phyloP scores from a whole-genome alignment of 2,888 invertebrate species.

The Digitonthophagus gazella region DNA sequence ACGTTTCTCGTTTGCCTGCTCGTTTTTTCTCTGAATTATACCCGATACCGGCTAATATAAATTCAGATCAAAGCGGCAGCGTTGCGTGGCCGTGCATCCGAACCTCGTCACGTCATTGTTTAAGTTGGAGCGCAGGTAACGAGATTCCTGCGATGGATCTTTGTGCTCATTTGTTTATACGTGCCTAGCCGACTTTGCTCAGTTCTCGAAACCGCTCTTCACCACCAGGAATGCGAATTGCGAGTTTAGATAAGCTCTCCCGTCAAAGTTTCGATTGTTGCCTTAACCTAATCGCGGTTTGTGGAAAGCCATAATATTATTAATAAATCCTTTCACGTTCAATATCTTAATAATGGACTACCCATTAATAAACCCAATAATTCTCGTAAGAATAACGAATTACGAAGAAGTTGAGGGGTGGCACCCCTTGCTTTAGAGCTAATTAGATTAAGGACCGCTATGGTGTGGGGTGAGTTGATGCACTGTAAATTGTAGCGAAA shows the following conservation, averaged over 20 bases:
- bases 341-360: neutral
- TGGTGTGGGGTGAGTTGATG: neutral
- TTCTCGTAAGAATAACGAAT: neutral
- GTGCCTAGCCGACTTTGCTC: constrained; percentile 1
- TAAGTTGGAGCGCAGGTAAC: constrained; percentile 8
- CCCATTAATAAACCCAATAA: neutral
- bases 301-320: too few species aligned
- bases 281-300: too few species aligned
- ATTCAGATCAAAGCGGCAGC: neutral
- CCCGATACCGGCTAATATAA: constrained; percentile 2
- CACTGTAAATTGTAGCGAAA: neutral
- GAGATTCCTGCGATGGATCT: constrained; percentile 12
- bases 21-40: neutral
- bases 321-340: too few species aligned
- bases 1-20: neutral
- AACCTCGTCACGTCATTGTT: constrained; percentile 13
- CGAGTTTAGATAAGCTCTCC: neutral
- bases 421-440: neutral
- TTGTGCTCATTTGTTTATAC: constrained; percentile 6
- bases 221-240: constrained; percentile 10
- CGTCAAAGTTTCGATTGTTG: neutral
- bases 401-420: neutral
- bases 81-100: constrained; percentile 3
- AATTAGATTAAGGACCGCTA: neutral
- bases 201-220: neutral